A percentile compares a stretch with the other conserved stretches of the same genome.
These are phyloP conservation scores for Gortyna flavago DNA, from an alignment of 2,888 invertebrate species.

Conservation along the genomic window DNA sequence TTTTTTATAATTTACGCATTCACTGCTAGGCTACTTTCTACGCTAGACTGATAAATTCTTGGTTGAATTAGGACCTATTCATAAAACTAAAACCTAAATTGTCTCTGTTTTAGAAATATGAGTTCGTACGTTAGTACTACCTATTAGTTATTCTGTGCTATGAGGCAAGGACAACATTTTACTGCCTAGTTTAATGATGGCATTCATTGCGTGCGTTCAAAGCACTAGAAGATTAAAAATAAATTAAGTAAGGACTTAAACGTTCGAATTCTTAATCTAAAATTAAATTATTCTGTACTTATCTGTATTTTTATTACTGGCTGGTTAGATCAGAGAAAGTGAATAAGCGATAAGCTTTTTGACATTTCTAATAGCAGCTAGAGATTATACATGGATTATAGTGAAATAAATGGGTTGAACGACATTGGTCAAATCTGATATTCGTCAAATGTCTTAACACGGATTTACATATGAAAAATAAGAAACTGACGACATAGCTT, in stretches of 20 bases:
- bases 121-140: no score
- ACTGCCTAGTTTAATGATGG: slow-evolving; percentile 16
- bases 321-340: neutral
- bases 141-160: no score
- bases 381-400: no score
- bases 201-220: slow-evolving; percentile 5
- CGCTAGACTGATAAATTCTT: slow-evolving; percentile 46
- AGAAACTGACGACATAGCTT: no score
- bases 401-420: no score
- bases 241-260: neutral
- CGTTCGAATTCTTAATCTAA: neutral
- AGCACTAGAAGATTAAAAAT: neutral
- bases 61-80: slow-evolving; percentile 55
- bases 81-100: slow-evolving; percentile 38
- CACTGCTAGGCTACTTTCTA: slow-evolving; percentile 38
- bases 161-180: slow-evolving; percentile 21
- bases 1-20: slow-evolving; percentile 55
- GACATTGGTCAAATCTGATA: no score
- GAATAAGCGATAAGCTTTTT: neutral
- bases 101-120: slow-evolving; percentile 34
- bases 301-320: slow-evolving; percentile 1
- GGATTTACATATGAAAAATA: no score
- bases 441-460: no score
- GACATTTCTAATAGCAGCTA: neutral
- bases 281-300: neutral